Evolutionary conservation across 2,797 vertebrate species (phyloP).

Genomic region (Pipistrellus kuhlii): DNA sequence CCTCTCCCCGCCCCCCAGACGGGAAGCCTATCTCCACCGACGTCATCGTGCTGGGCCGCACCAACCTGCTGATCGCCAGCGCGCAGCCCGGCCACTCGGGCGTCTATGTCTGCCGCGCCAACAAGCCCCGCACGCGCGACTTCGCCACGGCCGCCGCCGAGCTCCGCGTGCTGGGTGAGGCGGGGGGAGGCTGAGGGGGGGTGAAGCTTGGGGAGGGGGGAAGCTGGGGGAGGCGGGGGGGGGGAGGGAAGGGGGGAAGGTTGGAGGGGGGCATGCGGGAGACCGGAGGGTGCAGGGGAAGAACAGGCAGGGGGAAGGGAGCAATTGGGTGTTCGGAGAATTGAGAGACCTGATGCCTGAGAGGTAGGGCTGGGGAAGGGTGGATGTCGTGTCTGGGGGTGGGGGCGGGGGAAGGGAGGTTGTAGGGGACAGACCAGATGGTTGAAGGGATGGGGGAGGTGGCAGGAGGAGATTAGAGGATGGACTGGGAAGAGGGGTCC

Average conservation of each 20-base stretch:
- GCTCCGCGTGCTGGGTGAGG: conserved; percentile 95
- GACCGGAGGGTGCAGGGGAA: too few species aligned
- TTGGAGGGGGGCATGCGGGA: too few species aligned
- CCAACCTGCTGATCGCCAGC: conserved; percentile 95
- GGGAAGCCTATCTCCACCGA: conserved; percentile 96
- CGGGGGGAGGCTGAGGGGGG: not conserved
- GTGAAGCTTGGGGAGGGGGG: not conserved
- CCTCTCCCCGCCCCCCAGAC: conserved; percentile 86
- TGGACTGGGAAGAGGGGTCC: not conserved
- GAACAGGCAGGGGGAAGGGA: too few species aligned
- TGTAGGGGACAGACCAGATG: not conserved
- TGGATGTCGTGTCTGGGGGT: too few species aligned
- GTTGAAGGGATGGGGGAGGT: not conserved
- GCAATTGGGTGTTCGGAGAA: not conserved
- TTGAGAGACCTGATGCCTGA: not conserved
- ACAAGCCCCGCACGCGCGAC: conserved; percentile 96
- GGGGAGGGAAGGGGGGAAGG: conserved; percentile 88
- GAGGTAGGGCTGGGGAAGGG: too few species aligned
- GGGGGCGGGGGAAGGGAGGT: fast-evolving
- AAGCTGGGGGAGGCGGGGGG: too few species aligned
- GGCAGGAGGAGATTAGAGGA: not conserved
- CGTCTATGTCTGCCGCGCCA: conserved; percentile 96
- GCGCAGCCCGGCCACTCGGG: conserved; percentile 94
- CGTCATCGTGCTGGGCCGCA: conserved; percentile 93
- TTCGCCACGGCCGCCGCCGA: conserved; percentile 94